phyloP scores from a whole-genome alignment of 1,140 invertebrate genomes.

The Dreissena rostriformis region DNA sequence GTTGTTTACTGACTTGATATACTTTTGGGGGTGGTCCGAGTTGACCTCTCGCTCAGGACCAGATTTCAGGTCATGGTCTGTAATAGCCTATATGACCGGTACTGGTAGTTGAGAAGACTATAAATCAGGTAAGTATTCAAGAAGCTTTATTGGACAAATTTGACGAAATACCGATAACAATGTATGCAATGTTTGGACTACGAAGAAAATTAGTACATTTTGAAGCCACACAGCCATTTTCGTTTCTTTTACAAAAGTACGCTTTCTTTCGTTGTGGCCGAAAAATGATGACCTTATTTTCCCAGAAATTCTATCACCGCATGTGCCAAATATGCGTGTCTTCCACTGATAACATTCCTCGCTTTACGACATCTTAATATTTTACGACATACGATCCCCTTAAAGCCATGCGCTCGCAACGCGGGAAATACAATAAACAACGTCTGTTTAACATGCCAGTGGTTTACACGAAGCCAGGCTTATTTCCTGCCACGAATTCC shows the following conservation, averaged over 20 bases:
- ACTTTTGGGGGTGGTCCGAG: no score
- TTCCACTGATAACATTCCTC: background rate
- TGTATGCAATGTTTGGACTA: background rate
- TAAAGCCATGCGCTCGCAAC: constrained; percentile 12
- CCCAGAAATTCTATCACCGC: background rate
- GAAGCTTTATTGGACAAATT: no score
- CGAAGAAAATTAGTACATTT: background rate
- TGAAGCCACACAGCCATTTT: background rate
- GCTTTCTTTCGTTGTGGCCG: no score
- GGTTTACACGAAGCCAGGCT: background rate
- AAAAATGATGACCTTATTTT: background rate
- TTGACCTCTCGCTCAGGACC: no score
- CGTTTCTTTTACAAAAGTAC: no score
- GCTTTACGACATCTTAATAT: constrained; percentile 38
- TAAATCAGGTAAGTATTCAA: no score
- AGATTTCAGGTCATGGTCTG: no score
- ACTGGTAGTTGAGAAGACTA: no score
- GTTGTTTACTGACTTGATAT: no score
- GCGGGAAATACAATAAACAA: constrained; percentile 14
- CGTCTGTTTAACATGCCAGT: background rate
- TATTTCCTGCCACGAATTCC: background rate
- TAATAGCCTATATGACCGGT: no score
- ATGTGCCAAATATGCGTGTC: background rate
- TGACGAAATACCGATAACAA: no score
- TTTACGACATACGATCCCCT: constrained; percentile 36